Percentiles rank a stretch among this genome's conserved stretches.
Evolutionary conservation across 2,888 invertebrate genomes (phyloP).

Genomic region (Xestia ashworthii): DNA sequence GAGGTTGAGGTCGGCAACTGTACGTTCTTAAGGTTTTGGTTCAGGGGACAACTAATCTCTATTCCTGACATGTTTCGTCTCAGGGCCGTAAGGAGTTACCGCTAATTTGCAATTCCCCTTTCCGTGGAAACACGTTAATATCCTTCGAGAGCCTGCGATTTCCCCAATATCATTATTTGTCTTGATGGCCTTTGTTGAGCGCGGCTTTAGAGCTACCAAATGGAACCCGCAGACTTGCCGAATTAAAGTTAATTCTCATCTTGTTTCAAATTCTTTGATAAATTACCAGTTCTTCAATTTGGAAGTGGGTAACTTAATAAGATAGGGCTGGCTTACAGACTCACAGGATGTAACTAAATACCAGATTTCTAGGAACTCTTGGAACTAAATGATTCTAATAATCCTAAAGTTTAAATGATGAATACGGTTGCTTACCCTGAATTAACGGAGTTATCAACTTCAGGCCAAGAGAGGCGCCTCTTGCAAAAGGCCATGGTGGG

Average conservation of each 20-base stretch:
- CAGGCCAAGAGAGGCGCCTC: slow-evolving; percentile 95
- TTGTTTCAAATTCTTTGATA: slow-evolving; percentile 10
- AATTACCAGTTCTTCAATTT: neutral
- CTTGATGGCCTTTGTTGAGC: slow-evolving; percentile 74
- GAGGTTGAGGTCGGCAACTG: neutral
- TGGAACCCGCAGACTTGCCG: slow-evolving; percentile 9
- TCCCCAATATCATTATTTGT: slow-evolving; percentile 78
- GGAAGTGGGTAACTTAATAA: neutral
- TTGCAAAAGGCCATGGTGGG: slow-evolving; percentile 94
- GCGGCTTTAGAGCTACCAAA: slow-evolving; percentile 48
- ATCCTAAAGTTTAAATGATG: neutral
- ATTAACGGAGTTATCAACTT: slow-evolving; percentile 95
- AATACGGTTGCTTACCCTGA: slow-evolving; percentile 93
- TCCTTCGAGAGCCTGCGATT: slow-evolving; percentile 76
- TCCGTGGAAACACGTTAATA: slow-evolving; percentile 78
- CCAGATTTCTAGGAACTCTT: neutral
- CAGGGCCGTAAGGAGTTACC: slow-evolving; percentile 62
- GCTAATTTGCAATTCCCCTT: slow-evolving; percentile 80
- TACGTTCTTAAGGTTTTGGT: slow-evolving; percentile 46
- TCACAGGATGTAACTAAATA: neutral
- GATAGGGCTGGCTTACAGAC: neutral
- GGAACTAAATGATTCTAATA: neutral
- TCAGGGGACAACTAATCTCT: slow-evolving; percentile 65
- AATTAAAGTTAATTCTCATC: slow-evolving; percentile 3
- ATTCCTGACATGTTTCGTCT: slow-evolving; percentile 71